Base-by-base conservation (phyloP, 2,113 vertebrate species). In the Nothocercus julius region DNA sequence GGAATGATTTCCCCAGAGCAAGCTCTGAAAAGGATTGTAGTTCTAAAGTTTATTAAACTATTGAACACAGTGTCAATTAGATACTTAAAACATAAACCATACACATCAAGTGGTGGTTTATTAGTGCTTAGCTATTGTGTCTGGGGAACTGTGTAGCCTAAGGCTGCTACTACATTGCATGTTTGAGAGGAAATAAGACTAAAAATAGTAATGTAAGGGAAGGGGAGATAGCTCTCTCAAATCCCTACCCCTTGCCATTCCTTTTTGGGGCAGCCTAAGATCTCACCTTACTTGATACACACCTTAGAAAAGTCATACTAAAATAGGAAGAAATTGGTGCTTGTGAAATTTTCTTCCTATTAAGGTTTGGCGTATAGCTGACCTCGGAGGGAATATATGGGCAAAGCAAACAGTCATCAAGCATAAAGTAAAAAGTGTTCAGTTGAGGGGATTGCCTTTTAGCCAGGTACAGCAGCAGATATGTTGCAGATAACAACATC, bases 401-500 rank as follows among this genome's bases (percentile, higher is more conserved):
- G 36, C 16, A 45, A 67, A 62, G 21, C 27, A 27, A 47, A 49
- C 5, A 3, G 24, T n/a, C 79, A 5, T 9, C 34, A 49, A 20
- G 1, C 36, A 20, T 53, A 20, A 53, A 17, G 10, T 11, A 6
- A 79, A 44, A 38, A 25, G 3, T 61, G 30, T 38, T 28, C 44
- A 30, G 11, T 7, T 68, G 32, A 27, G n/a, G 20, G n/a, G 12
- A 1, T 76, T 38, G 21, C 16, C 1, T 24, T 56, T 42, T 21
- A 79, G 51, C 30, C 32, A 42, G 20, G 34, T 2, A 10, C 8
- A 14, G 38, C 53, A 58, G 13, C 45, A 86, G 40, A 3, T 1
- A 2, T 51, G 2, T 5, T 4, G 0, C 6, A 30, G 40, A 25
- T 62, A 17, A 7, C 49, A 7, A 1, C 2, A 13, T 24, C 9